Evolutionary conservation across 2,797 vertebrate species (phyloP), one percentile per base, ranked within the genome.

Genomic region (Gobionotothen gibberifrons): DNA sequence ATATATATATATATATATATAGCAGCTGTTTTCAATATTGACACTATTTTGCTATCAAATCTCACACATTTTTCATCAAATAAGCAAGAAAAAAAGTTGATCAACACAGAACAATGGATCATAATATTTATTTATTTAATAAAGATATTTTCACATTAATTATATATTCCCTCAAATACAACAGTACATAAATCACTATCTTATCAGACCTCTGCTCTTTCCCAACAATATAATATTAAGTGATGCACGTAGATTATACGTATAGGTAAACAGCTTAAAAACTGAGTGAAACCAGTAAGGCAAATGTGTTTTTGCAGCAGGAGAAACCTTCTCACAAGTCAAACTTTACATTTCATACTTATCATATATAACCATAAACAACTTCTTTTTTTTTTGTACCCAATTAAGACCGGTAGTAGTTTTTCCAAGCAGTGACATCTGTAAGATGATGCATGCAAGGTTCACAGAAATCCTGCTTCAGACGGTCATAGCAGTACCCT

Each of bases 111-210:
- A 17, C 39, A 8, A 52, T 56, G 66, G 21, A 76, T 42, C 74
- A 74, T 60, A 49, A 58, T 49, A 48, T 85, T 87, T 87, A 89
- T 91, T 91, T 44, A 79, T 72, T 73, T 63, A 36, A 76, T 49
- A 51, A 64, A 79, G 77, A 61, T 5, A 52, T 53, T 79, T 79
- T 75, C 57, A 91, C 72, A 89, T 83, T 81, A 43, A 69, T 54
- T 48, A 48, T 9, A 65, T 67, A 2, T 71, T 68, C 69, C 9
- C 55, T 78, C n/a, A 85, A 78, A 79, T 55, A 73, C 43, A 75
- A 8, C 12, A 62, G 13, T 13, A 60, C 21, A 69, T 48, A 69
- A 79, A 71, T 19, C 1, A 13, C 14, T 49, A 10, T 29, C 6
- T 58, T 62, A 51, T 56, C 42, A 66, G 46, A 72, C 10, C 2